Evolutionary conservation across 2,888 invertebrate species (phyloP).

Genomic region (Diaprepes abbreviatus): DNA sequence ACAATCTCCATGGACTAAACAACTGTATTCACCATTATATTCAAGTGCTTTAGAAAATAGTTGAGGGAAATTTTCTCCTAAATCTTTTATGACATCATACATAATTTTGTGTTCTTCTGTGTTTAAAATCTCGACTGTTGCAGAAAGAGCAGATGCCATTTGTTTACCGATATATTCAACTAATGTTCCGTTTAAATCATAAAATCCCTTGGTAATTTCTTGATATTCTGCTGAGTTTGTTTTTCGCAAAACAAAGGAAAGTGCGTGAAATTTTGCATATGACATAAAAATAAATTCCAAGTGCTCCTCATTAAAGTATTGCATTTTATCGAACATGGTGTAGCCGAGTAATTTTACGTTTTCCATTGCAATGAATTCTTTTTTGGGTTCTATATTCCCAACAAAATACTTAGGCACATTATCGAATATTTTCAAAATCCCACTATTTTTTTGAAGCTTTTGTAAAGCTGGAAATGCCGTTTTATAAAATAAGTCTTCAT

Average conservation of each 20-base stretch:
- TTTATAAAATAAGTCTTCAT: slow-evolving; percentile 34
- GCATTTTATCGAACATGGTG: no score
- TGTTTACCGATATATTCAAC: not conserved
- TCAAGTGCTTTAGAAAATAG: no score
- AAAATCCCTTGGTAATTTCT: not conserved
- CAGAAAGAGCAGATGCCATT: not conserved
- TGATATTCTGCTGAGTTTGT: slow-evolving; percentile 20
- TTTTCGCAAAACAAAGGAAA: no score
- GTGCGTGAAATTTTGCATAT: slow-evolving; percentile 41
- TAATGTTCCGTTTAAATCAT: not conserved
- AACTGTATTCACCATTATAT: no score
- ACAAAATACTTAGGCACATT: slow-evolving; percentile 15
- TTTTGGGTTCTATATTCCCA: not conserved
- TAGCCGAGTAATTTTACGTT: slow-evolving; percentile 23
- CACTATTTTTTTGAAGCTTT: not conserved
- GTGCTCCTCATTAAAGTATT: no score
- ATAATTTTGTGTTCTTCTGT: not conserved
- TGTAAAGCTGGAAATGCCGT: slow-evolving; percentile 23
- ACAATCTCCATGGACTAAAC: no score
- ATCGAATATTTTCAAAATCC: slow-evolving; percentile 16
- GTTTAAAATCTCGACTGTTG: slow-evolving; percentile 10
- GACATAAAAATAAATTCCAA: no score
- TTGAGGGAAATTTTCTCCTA: slow-evolving; percentile 14
- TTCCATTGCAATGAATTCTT: no score
- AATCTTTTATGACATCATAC: slow-evolving; percentile 3